phyloP scores from a whole-genome alignment of 2,797 vertebrate genomes.

The Melanotaenia nigrans region DNA sequence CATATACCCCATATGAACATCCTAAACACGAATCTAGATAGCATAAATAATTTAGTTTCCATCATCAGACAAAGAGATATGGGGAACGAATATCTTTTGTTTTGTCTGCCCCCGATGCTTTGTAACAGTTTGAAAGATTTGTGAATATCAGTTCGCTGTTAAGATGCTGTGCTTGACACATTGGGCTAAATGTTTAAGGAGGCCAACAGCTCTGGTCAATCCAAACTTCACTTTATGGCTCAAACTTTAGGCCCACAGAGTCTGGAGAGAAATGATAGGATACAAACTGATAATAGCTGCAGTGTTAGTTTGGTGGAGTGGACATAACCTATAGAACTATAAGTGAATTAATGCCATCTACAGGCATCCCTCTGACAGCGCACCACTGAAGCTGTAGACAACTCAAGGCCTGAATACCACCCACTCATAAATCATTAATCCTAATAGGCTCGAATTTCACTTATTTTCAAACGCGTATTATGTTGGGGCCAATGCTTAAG shows the following conservation, averaged over 20 bases:
- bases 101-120: background rate
- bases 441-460: background rate
- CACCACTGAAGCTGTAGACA: slow-evolving; percentile 6
- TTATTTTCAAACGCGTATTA: background rate
- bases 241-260: slow-evolving; percentile 39
- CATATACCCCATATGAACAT: background rate
- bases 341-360: slow-evolving; percentile 67
- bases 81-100: slow-evolving; percentile 1
- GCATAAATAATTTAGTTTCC: background rate
- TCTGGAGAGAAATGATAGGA: slow-evolving; percentile 4
- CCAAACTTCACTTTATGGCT: slow-evolving; percentile 35
- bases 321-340: slow-evolving; percentile 41
- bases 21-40: background rate
- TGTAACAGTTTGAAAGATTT: slow-evolving; percentile 5
- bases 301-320: slow-evolving; percentile 34
- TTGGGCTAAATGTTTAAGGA: slow-evolving; percentile 8
- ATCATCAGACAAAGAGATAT: background rate
- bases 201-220: slow-evolving; percentile 28
- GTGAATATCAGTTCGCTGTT: background rate
- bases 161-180: background rate
- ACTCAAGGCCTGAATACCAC: background rate
- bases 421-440: background rate
- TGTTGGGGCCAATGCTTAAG: background rate
- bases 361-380: slow-evolving; percentile 48
- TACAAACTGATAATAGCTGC: slow-evolving; percentile 29